Evolutionary conservation across 2,888 invertebrate genomes (phyloP), one percentile per base, ranked within the genome.

Genomic region (Holacanthella duospinosa): DNA sequence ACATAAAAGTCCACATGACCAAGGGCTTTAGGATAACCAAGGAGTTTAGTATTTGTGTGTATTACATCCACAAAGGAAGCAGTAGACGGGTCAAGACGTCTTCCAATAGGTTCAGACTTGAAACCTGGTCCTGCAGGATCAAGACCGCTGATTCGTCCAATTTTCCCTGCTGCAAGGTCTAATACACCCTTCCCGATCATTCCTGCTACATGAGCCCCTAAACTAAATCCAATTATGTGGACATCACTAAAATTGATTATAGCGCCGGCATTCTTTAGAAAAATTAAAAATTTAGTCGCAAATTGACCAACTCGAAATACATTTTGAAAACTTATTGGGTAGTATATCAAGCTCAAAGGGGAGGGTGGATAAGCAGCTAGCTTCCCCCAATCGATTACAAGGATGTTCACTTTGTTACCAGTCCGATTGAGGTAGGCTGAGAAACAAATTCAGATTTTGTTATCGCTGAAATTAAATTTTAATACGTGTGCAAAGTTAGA

Each of bases 141-240:
- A 3, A 60, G 29, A 26, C 69, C 69, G 16, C 67, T 67, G 28
- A 69, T 66, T 54, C 69, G 57, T 25, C 67, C 67, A 55, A 69
- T 61, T 58, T 54, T 60, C 16, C 66, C 67, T 16, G 62, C 48
- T 9, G 63, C 59, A 21, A 48, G 29, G 28, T 43, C 27, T 53
- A 6, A 9, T n/a, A 53, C 6, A 12, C 25, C 6, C 54, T 24
- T 6, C 9, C 54, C 54, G 4, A n/a, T 25, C 6, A 24, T n/a
- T 4, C 24, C 48, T 43, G 44, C 57, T 25, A 55, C 55, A 43
- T 63, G 63, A 55, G 63, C 59, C 28, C 69, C 69, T 65, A 66
- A 66, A 1, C 62, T 64, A 62, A 65, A 66, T 43, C 68, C 69
- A 1, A 69, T 56, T 1, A 69, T 3, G 56, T 69, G 69, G 21